Evolutionary conservation across 1,140 invertebrate genomes (phyloP).

Genomic region (Aphelenchoides fujianensis): DNA sequence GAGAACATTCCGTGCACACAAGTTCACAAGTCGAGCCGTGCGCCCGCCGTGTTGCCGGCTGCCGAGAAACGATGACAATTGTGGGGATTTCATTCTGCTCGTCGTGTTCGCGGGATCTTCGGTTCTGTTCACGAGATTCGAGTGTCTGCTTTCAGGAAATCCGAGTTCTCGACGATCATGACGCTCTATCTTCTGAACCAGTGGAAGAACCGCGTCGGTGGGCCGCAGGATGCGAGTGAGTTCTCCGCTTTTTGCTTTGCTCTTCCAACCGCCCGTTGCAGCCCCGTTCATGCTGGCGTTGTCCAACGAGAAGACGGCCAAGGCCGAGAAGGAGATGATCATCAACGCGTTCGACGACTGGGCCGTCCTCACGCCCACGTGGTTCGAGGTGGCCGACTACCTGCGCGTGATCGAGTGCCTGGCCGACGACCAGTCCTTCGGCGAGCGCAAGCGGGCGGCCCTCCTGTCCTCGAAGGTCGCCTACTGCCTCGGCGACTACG

Average conservation of each 20-base stretch:
- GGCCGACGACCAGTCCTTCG: conserved; percentile 83
- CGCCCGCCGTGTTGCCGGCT: too few relatives aligned
- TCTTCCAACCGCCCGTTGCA: conserved; percentile 22
- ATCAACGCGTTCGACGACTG: conserved; percentile 56
- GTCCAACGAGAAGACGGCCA: conserved; percentile 14
- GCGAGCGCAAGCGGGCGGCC: conserved; percentile 83
- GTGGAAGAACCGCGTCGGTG: conserved; percentile 43
- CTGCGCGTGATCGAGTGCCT: conserved; percentile 65
- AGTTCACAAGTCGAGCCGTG: too few relatives aligned
- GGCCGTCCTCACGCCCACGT: conserved; percentile 55
- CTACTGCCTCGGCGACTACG: conserved; percentile 55
- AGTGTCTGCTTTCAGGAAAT: conserved; percentile 17
- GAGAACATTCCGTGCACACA: too few relatives aligned
- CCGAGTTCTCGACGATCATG: conserved; percentile 21
- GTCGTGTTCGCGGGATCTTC: too few relatives aligned
- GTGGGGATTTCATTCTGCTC: too few relatives aligned
- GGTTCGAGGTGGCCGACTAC: conserved; percentile 60
- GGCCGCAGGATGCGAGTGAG: conserved; percentile 46
- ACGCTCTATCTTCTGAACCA: conserved; percentile 40
- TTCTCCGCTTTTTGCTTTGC: too few relatives aligned
- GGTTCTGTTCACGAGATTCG: too few relatives aligned
- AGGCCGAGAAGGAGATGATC: conserved; percentile 50
- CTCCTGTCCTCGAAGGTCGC: conserved; percentile 85
- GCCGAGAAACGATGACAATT: too few relatives aligned
- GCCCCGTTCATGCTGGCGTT: conserved; percentile 40